Base-by-base conservation (phyloP, 2,888 invertebrate genomes). In the Helicoverpa assulta region DNA sequence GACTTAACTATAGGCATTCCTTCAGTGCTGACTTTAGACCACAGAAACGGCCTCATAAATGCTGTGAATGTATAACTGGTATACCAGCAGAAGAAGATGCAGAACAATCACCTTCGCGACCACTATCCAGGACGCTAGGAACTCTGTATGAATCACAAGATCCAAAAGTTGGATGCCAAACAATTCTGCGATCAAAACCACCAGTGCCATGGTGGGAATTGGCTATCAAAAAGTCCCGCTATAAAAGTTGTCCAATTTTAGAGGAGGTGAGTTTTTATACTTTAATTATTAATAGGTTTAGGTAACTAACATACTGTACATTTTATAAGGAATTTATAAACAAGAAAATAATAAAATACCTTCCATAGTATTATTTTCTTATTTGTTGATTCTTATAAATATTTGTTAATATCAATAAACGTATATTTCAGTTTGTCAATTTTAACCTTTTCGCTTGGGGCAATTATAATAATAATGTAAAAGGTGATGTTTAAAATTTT, bases 181-280 rank as follows among this genome's bases (percentile, higher is more conserved):
- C 97, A 3, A 97, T 97, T 51, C 91, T 97, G 59, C 93, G 97
- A 47, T 96, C 96, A 68, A 97, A 97, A 85, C 97, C 97, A 40
- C 96, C 97, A 68, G 96, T 98, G 75, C 98, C 98, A 0, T 98
- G 98, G 98, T 98, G 98, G 97, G 98, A 98, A 92, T 92, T 98
- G 84, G 98, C 98, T 52, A 98, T 98, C 60, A 97, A 97, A 83
- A 97, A 97, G 80, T 97, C 97, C 85, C 97, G 98, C 78, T 97
- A 98, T 81, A 97, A 98, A 86, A 98, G 98, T 86, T 98, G 98
- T 90, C 98, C 98, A 57, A 97, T 97, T 76, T 96, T 98, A 79
- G 97, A 98, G 96, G 97, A 97, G 93, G 94, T 96, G 90, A 90
- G 95, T 84, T 66, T 77, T 69, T 68, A n/a, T 57, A 21, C 57